Base-by-base conservation (phyloP, 2,113 vertebrate species). In the Galemys pyrenaicus region DNA sequence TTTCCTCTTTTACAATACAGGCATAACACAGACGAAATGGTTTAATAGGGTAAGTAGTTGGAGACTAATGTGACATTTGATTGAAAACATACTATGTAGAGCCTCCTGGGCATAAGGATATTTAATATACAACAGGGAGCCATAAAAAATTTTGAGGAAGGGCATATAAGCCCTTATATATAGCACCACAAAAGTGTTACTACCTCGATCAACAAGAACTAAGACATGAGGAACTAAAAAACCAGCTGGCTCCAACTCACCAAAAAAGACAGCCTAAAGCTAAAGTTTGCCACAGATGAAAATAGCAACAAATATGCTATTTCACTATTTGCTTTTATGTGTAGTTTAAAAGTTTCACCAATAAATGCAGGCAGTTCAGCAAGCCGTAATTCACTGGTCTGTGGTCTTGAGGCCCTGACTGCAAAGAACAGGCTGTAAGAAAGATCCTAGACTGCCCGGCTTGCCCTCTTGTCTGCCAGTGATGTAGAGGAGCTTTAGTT, bases 241-340 rank as follows among this genome's bases (percentile, higher is more conserved):
- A 54, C 32, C 1, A 32, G 32, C 54, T 74, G 41, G 49, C 84
- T 77, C 44, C 26, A 39, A 67, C 49, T 90, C 92, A 74, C 22
- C 35, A 58, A 88, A 93, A 95, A 89, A 78, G 67, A 78, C 30
- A 82, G 30, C 32, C 81, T 82, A 74, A 70, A 95, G 81, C 39
- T 80, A 62, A 85, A 92, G 62, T 30, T 15, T 51, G 49, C 64
- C 92, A 73, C 30, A 49, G 64, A 82, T 37, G 41, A 64, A 95
- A 96, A 87, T 3, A 56, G 67, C 62, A 88, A 49, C 32, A 56
- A 89, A 88, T 39, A 51, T 17, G 32, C 58, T 74, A 77, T 26
- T 77, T 75, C 65, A 79, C 65, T 46, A 54, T 87, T n/a, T 60
- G 64, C 64, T 32, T 90, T 86, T 88, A 51, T 4, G 16, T 24